Conservation (phyloP, 2,888 invertebrate genomes). For the Eutolmus rufibarbis region DNA sequence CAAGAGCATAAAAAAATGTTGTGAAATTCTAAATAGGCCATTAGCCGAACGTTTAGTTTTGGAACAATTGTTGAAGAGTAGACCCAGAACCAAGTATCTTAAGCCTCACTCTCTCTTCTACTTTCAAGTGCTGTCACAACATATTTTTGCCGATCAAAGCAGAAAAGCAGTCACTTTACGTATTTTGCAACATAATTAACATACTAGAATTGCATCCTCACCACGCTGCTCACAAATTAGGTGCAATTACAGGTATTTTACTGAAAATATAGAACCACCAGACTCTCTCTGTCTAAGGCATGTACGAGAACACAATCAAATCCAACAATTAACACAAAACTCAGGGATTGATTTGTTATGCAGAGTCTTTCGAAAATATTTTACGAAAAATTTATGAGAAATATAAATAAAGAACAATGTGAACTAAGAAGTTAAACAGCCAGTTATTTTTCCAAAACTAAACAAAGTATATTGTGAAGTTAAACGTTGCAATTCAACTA, state of each 20-base stretch:
- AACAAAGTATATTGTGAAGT: constrained; percentile 7
- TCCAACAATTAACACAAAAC: constrained; percentile 28
- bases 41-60: constrained; percentile 43
- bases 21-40: constrained; percentile 39
- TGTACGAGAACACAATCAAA: constrained; percentile 35
- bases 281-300: constrained; percentile 3
- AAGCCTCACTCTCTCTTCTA: not conserved
- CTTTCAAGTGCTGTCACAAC: not conserved
- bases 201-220: constrained; percentile 29
- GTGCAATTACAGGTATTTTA: not conserved
- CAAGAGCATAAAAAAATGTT: constrained; percentile 28
- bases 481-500: constrained; percentile 6
- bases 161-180: not conserved
- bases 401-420: not conserved
- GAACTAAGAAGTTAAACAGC: not conserved
- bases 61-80: constrained; percentile 39
- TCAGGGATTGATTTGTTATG: constrained; percentile 43
- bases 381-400: constrained; percentile 25
- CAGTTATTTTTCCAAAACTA: constrained; percentile 38
- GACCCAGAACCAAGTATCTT: not conserved
- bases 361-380: constrained; percentile 32
- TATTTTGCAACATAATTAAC: not conserved
- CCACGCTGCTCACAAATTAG: not conserved
- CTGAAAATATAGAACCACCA: not conserved
- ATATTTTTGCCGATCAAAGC: not conserved